phyloP scores from a whole-genome alignment of 2,797 vertebrate species.

The Pseudomugil tenellus region DNA sequence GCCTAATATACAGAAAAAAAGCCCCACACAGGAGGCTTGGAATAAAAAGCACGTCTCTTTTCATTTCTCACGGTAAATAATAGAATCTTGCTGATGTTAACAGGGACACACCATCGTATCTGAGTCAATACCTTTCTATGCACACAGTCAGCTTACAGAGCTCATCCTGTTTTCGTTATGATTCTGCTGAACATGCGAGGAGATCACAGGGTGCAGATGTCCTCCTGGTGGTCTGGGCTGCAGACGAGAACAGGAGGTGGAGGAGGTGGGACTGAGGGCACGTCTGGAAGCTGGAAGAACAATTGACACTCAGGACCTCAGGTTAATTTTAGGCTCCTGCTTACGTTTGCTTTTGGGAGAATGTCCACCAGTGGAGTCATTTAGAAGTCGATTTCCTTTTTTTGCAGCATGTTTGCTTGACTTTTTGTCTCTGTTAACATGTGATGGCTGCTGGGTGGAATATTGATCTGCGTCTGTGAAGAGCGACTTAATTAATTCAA shows the following conservation, averaged over 20 bases:
- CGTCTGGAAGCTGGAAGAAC: slow-evolving; percentile 50
- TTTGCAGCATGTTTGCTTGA: slow-evolving; percentile 33
- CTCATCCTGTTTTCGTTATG: slow-evolving; percentile 35
- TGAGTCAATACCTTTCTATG: no score
- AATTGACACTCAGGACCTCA: slow-evolving; percentile 33
- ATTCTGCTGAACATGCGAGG: slow-evolving; percentile 41
- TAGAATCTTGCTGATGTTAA: slow-evolving; percentile 11
- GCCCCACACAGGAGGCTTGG: slow-evolving; percentile 8
- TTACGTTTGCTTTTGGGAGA: slow-evolving; percentile 34
- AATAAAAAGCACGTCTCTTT: neutral
- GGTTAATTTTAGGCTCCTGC: slow-evolving; percentile 46
- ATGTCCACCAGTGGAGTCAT: slow-evolving; percentile 24
- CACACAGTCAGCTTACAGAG: neutral
- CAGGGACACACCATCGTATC: neutral
- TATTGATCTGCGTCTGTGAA: slow-evolving; percentile 33
- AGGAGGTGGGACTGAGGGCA: neutral
- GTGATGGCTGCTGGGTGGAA: slow-evolving; percentile 33
- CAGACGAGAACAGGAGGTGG: slow-evolving; percentile 12
- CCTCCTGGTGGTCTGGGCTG: no score
- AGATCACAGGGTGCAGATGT: slow-evolving; percentile 53
- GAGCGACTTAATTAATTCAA: slow-evolving; percentile 26
- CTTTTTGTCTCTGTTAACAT: slow-evolving; percentile 27
- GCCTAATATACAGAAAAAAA: no score
- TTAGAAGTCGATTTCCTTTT: slow-evolving; percentile 33
- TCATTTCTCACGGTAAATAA: slow-evolving; percentile 1